Evolutionary conservation across 2,113 vertebrate genomes (phyloP).

Genomic region (Nipponia nippon): DNA sequence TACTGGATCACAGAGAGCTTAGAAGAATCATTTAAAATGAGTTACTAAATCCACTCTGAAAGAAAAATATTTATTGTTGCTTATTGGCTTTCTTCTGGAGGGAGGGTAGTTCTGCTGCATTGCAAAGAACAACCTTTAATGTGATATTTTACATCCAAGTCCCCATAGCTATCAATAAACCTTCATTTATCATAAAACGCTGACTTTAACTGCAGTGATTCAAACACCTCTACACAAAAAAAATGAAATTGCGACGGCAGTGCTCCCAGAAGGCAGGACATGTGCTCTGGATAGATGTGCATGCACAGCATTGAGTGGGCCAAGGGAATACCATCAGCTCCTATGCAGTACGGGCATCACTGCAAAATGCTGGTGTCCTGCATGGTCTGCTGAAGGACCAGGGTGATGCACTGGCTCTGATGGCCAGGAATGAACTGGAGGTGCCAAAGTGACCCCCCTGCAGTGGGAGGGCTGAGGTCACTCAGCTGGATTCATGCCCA

Average conservation of each 20-base stretch:
- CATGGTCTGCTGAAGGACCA: neutral
- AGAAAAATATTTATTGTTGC: slow-evolving; percentile 17
- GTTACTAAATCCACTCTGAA: neutral
- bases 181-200: neutral
- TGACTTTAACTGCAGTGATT: neutral
- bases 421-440: neutral
- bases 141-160: neutral
- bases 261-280: neutral
- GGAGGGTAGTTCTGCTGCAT: neutral
- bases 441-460: neutral
- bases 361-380: neutral
- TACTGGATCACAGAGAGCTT: neutral
- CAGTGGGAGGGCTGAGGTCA: neutral
- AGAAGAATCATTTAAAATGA: neutral
- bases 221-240: neutral
- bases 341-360: neutral
- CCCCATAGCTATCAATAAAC: neutral
- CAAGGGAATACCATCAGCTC: neutral
- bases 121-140: neutral
- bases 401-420: neutral
- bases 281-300: neutral
- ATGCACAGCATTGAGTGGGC: neutral
- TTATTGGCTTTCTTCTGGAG: neutral
- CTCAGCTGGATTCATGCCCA: neutral
- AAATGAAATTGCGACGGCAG: neutral